Evolutionary conservation across 2,888 invertebrate genomes (phyloP).

Genomic region (Liopterus haemorrhoidalis): DNA sequence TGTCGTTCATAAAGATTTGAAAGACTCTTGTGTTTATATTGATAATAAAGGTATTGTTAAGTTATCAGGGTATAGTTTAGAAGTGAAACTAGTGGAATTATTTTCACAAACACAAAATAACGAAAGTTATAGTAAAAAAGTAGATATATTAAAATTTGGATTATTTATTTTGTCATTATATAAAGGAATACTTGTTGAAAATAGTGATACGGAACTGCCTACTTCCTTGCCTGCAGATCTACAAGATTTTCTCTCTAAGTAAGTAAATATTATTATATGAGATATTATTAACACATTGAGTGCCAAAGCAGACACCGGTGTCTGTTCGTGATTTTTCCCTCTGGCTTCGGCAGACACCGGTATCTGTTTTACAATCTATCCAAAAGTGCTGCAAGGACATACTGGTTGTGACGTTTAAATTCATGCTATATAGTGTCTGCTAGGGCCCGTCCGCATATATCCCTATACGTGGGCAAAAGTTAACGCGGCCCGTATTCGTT

Average conservation of each 20-base stretch:
- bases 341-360: too few relatives aligned
- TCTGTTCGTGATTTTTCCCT: too few relatives aligned
- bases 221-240: constrained; percentile 55
- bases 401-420: too few relatives aligned
- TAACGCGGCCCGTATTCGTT: too few relatives aligned
- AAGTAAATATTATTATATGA: too few relatives aligned
- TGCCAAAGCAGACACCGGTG: too few relatives aligned
- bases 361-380: too few relatives aligned
- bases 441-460: too few relatives aligned
- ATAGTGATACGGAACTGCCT: constrained; percentile 54
- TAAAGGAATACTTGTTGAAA: constrained; percentile 49
- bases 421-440: too few relatives aligned
- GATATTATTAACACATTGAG: too few relatives aligned
- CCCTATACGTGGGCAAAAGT: too few relatives aligned
- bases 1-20: constrained; percentile 76
- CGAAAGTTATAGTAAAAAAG: constrained; percentile 56
- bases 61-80: constrained; percentile 65
- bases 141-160: constrained; percentile 69
- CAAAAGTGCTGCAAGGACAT: too few relatives aligned
- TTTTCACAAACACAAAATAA: constrained; percentile 45
- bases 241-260: constrained; percentile 69
- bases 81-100: constrained; percentile 58
- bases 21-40: constrained; percentile 67
- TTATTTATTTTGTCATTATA: constrained; percentile 61
- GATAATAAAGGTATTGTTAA: constrained; percentile 58